These are phyloP conservation scores for Enteromius paludinosus DNA, from an alignment of 2,797 vertebrate genomes.

Conservation along the genomic window DNA sequence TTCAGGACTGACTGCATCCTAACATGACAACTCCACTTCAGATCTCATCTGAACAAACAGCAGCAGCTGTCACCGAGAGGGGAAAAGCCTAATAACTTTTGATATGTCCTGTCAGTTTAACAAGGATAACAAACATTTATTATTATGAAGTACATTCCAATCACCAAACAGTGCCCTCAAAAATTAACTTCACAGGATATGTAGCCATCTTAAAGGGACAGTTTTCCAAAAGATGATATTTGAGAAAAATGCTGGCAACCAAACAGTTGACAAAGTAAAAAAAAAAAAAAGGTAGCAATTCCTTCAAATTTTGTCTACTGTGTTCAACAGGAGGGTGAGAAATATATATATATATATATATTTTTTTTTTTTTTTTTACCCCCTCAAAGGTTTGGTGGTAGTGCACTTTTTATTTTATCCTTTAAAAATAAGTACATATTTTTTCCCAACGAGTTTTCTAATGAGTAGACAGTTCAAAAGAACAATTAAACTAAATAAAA, in stretches of 20 bases:
- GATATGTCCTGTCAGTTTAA: not conserved
- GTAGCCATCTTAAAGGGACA: not conserved
- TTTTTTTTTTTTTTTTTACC: no score
- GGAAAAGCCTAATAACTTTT: not conserved
- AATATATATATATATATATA: no score
- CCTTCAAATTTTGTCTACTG: not conserved
- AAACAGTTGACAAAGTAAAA: no score
- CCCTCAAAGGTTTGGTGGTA: no score
- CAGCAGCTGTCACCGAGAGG: not conserved
- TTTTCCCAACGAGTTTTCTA: not conserved
- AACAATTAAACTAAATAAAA: not conserved
- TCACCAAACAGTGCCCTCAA: no score
- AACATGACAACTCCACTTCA: not conserved
- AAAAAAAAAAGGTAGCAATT: no score
- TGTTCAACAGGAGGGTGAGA: no score
- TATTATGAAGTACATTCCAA: not conserved
- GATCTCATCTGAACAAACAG: not conserved
- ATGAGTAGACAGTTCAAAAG: not conserved
- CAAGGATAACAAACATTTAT: not conserved
- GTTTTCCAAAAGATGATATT: not conserved
- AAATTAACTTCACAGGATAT: not conserved
- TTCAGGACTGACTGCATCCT: not conserved
- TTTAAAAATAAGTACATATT: not conserved
- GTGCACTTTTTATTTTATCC: no score
- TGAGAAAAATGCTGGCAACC: not conserved